Evolutionary conservation across 2,888 invertebrate genomes (phyloP).

Genomic region (Ornithoptera priamus): DNA sequence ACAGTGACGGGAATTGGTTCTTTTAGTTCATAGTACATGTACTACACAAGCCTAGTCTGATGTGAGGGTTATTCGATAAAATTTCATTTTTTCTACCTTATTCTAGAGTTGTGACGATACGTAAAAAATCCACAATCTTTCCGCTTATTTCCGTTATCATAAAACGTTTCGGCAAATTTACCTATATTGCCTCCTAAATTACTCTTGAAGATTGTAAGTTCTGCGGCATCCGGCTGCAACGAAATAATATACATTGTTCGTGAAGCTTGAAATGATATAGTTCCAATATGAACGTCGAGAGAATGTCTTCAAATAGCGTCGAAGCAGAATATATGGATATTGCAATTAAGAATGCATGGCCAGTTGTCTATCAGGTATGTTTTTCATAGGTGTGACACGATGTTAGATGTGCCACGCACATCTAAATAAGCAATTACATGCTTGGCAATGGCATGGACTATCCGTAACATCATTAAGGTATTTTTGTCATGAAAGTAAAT

Average conservation of each 20-base stretch:
- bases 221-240: constrained; percentile 47
- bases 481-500: background rate
- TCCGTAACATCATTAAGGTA: background rate
- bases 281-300: constrained; percentile 45
- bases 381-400: constrained; percentile 45
- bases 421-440: constrained; percentile 25
- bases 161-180: background rate
- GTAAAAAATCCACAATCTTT: background rate
- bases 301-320: constrained; percentile 60
- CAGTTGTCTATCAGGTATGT: constrained; percentile 85
- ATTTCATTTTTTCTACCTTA: constrained; percentile 12
- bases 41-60: background rate
- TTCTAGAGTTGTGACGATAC: constrained; percentile 11
- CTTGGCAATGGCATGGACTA: background rate
- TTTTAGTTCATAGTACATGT: no score
- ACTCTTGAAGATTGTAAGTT: constrained; percentile 34
- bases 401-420: constrained; percentile 52
- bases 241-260: constrained; percentile 40
- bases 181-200: constrained; percentile 7
- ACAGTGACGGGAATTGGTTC: no score
- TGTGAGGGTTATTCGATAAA: constrained; percentile 4
- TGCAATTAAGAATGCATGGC: constrained; percentile 85
- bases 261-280: constrained; percentile 49
- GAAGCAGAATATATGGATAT: constrained; percentile 88
- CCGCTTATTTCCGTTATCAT: constrained; percentile 5